A percentile compares a stretch with the other conserved stretches of the same genome.
These are phyloP conservation scores for Eupithecia dodoneata DNA, from an alignment of 2,888 invertebrate species.

Conservation along the genomic window DNA sequence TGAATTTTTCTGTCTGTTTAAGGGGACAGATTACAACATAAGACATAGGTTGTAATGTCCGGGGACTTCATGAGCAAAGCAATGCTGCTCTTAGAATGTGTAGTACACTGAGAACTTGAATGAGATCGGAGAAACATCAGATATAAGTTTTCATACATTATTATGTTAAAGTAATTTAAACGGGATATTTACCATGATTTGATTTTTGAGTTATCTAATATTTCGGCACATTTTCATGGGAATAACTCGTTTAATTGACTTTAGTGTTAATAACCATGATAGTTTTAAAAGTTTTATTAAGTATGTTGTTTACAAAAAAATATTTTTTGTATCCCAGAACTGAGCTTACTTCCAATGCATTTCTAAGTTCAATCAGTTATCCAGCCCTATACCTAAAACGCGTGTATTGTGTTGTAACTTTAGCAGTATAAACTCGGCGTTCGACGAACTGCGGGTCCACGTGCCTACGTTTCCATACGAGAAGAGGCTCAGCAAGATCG, in stretches of 20 bases:
- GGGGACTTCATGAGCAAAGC: not conserved
- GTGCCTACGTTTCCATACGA: slow-evolving; percentile 99
- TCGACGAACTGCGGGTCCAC: slow-evolving; percentile 98
- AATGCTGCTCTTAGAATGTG: not conserved
- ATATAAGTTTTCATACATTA: no score
- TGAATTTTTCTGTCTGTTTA: no score
- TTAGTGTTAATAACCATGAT: no score
- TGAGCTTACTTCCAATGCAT: not conserved
- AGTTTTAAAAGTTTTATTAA: no score
- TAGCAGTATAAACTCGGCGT: slow-evolving; percentile 99
- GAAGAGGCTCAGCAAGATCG: slow-evolving; percentile 98
- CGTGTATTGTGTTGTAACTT: slow-evolving; percentile 78
- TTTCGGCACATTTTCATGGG: no score
- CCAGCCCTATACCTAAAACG: slow-evolving; percentile 61
- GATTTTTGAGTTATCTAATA: no score
- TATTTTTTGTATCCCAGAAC: not conserved
- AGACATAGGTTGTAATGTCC: no score
- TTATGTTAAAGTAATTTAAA: no score
- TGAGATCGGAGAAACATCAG: no score
- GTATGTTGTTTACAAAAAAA: not conserved
- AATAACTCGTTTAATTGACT: no score
- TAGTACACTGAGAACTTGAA: not conserved
- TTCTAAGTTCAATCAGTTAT: not conserved
- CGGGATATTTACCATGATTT: no score
- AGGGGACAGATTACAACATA: no score